phyloP scores from a whole-genome alignment of 2,888 invertebrate species.

The Leucania comma region DNA sequence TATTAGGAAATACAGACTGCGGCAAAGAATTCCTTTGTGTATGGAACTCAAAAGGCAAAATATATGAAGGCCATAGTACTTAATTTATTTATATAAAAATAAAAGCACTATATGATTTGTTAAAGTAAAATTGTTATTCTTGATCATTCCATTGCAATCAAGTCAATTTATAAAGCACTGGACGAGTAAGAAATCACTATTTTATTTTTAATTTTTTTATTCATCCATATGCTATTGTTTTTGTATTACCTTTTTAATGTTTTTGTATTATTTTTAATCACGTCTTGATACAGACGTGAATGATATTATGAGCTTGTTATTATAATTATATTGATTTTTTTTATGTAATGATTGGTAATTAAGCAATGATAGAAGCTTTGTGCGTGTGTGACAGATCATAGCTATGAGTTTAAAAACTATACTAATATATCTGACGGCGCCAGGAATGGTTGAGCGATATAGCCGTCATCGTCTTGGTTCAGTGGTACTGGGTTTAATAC shows the following conservation, averaged over 20 bases:
- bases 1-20: too few relatives aligned
- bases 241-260: constrained; percentile 25
- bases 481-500: too few relatives aligned
- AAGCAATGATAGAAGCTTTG: neutral
- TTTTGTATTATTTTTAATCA: neutral
- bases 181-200: constrained; percentile 17
- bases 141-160: constrained; percentile 13
- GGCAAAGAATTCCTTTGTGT: too few relatives aligned
- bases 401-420: too few relatives aligned
- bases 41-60: too few relatives aligned
- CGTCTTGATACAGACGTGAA: constrained; percentile 8
- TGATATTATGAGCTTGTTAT: constrained; percentile 8
- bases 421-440: too few relatives aligned
- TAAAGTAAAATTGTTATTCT: constrained; percentile 7
- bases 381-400: neutral
- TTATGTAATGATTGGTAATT: neutral
- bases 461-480: too few relatives aligned
- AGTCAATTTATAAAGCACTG: constrained; percentile 9
- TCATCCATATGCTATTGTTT: constrained; percentile 25
- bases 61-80: too few relatives aligned
- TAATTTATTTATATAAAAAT: neutral
- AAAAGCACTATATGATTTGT: neutral
- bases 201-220: constrained; percentile 20
- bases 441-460: too few relatives aligned
- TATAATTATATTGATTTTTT: neutral